Evolutionary conservation across 1,140 invertebrate genomes (phyloP), one percentile per base, ranked within the genome.

Genomic region (Dendroctonus ponderosae): DNA sequence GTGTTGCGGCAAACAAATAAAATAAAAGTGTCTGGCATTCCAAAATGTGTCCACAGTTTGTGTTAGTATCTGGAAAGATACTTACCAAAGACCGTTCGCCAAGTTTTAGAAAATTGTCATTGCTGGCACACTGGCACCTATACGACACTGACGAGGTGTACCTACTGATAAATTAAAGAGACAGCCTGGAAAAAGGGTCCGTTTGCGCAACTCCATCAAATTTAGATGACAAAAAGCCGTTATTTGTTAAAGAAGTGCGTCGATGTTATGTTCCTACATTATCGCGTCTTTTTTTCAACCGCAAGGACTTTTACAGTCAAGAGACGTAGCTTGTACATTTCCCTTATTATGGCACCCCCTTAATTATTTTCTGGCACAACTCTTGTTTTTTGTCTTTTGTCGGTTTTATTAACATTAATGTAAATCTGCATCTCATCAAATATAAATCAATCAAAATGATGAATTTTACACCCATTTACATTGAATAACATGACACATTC

Each of bases 161-260:
- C 75, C 77, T 77, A 78, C 77, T 78, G 76, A 77, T 78, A 77
- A 78, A 77, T 77, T 78, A 78, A 61, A 73, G 74, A 76, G 72
- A 69, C 66, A 76, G 75, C 76, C 69, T 71, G 69, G 74, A 71
- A 75, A 67, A 71, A 67, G 68, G 68, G 68, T 69, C 70, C 68
- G 62, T 74, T 72, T 76, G 77, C 77, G 77, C 76, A 78, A 77
- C 76, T 78, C 75, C 71, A 74, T 76, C 70, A 76, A 78, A 78
- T 74, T 77, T 75, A 77, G 76, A 78, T 77, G 76, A 77, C 77
- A 76, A 77, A 72, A 77, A 76, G 75, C 76, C 72, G 74, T 74
- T 76, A 78, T 77, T 78, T 77, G 75, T 76, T 72, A 73, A 74
- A 74, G 71, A 74, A 72, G 70, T 73, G 71, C 70, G 67, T 71